Conservation (phyloP, 2,797 vertebrate species). For the Coilia nasus region DNA sequence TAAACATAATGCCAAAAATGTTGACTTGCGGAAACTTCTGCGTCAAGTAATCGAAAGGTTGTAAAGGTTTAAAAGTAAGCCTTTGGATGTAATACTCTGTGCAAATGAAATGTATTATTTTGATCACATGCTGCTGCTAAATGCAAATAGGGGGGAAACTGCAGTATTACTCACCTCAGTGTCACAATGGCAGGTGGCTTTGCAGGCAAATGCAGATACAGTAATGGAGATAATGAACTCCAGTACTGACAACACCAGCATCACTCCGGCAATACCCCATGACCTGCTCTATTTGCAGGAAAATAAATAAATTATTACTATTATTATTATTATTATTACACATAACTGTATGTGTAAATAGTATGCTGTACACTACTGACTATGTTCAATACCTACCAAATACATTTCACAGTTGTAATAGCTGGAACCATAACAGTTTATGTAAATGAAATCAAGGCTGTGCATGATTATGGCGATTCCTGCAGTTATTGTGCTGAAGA, state of each 20-base stretch:
- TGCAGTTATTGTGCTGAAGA: slow-evolving; percentile 22
- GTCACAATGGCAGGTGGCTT: slow-evolving; percentile 7
- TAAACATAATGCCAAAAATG: too few species aligned
- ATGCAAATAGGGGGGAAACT: too few species aligned
- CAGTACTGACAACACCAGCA: slow-evolving; percentile 37
- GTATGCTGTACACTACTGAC: neutral
- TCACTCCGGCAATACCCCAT: neutral
- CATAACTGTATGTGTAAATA: too few species aligned
- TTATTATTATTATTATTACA: neutral
- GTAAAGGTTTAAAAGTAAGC: too few species aligned
- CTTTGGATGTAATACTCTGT: too few species aligned
- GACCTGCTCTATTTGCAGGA: neutral
- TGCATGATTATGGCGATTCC: neutral
- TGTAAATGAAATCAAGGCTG: neutral
- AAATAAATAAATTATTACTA: neutral
- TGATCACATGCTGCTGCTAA: too few species aligned
- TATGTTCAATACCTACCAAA: neutral
- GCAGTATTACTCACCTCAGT: neutral
- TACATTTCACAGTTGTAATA: neutral
- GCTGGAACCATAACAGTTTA: too few species aligned
- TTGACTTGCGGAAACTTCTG: too few species aligned
- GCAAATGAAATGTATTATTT: too few species aligned
- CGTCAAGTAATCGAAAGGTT: too few species aligned
- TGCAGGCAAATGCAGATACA: slow-evolving; percentile 38
- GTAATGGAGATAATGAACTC: slow-evolving; percentile 39